Conservation (phyloP, 2,888 invertebrate genomes). For the Pachycephus smyrnensis region DNA sequence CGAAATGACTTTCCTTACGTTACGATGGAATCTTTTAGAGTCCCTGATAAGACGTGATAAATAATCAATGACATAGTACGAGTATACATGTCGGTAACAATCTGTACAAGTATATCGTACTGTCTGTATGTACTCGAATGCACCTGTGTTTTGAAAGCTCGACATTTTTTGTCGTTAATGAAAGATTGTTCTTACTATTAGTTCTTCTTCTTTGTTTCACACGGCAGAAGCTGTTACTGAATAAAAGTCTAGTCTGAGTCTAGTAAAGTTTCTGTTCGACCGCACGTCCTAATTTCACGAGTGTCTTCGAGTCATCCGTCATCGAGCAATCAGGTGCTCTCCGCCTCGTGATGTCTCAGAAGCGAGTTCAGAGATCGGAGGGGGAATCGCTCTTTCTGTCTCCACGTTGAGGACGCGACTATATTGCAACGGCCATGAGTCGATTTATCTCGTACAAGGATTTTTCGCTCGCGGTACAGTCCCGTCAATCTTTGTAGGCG, state of each 20-base stretch:
- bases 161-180: neutral
- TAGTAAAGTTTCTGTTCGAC: neutral
- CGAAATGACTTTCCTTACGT: conserved; percentile 29
- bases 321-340: neutral
- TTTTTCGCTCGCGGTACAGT: conserved; percentile 22
- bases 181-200: neutral
- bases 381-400: neutral
- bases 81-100: too few relatives aligned
- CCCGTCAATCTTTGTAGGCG: neutral
- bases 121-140: neutral
- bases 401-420: conserved; percentile 40
- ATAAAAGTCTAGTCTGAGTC: neutral
- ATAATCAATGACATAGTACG: neutral
- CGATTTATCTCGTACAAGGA: conserved; percentile 48
- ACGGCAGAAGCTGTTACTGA: neutral
- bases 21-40: neutral
- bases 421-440: conserved; percentile 39
- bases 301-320: neutral
- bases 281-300: neutral
- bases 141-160: neutral
- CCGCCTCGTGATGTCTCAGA: neutral
- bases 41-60: neutral
- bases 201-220: neutral
- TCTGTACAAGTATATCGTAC: neutral
- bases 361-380: conserved; percentile 16